Base-by-base conservation (phyloP, 2,797 vertebrate genomes). In the Spinibarbus caldwelli region DNA sequence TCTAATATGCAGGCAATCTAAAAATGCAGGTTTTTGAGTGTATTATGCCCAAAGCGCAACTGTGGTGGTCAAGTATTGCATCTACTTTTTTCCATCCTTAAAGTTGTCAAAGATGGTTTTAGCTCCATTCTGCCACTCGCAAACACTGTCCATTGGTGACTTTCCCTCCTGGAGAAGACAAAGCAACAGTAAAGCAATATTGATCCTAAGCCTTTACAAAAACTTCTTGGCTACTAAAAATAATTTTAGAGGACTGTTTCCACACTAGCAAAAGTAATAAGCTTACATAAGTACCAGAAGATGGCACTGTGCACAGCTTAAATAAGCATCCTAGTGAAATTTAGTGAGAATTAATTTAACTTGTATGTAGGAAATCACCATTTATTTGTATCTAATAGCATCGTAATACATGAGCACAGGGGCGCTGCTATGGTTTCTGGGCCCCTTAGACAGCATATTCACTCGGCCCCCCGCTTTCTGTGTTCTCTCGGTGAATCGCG, bases 111-210 rank as follows among this genome's bases (percentile, higher is more conserved):
- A 95, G 86, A 98, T 94, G 14, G 93, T 95, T 91, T 96, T 97
- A 31, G 95, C 95, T 83, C 96, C 95, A 0, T 93, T 97, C 91
- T 97, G 97, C 97, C 97, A 97, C 66, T 96, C 93, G 21, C 96
- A 90, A 45, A 96, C 95, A 6, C 93, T 94, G 59, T 97, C 96
- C 94, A 96, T 94, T 0, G 97, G 96, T 6, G 96, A 93, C 89
- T 95, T 96, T 75, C 96, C 96, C 70, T 95, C 95, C 97, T 98
- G 87, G 34, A 89, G n/a, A 76, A 52, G 57, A 85, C 43, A 82
- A 77, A 43, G 23, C 5, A 73, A 31, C 0, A 2, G 5, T 57
- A 14, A 64, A 54, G 31, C n/a, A 21, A 36, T 59, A 34, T n/a
- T 67, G 1, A 23, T 31, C 36, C 34, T 38, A 43, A n/a, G 9